These are phyloP conservation scores for Chaunax sp. DNA, from an alignment of 2,797 vertebrate species.

Conservation along the genomic window DNA sequence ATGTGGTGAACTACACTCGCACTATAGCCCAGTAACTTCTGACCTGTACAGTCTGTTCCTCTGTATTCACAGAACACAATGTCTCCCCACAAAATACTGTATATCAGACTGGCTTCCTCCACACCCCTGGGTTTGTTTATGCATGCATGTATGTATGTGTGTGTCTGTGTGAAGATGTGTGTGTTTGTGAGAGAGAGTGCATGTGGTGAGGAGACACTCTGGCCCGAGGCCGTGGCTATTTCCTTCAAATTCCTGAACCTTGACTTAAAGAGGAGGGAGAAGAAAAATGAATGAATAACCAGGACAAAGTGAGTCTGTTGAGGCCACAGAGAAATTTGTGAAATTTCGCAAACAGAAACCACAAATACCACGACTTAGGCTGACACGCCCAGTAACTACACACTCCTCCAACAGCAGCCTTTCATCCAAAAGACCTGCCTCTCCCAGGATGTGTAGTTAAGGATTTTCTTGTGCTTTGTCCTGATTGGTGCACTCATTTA, in stretches of 20 bases:
- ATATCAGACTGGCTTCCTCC: constrained; percentile 60
- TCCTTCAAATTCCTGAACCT: constrained; percentile 76
- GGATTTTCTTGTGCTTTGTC: neutral
- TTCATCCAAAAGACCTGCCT: neutral
- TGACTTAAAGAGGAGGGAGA: constrained; percentile 45
- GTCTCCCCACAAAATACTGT: constrained; percentile 15
- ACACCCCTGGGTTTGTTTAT: constrained; percentile 63
- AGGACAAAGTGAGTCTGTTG: constrained; percentile 12
- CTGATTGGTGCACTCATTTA: neutral
- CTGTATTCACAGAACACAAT: constrained; percentile 19
- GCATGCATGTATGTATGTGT: constrained; percentile 21
- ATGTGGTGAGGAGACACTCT: constrained; percentile 53
- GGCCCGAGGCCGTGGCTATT: constrained; percentile 62
- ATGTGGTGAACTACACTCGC: neutral
- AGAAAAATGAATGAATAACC: constrained; percentile 11
- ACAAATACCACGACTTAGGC: constrained; percentile 37
- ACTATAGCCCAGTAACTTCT: no score
- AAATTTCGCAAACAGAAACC: constrained; percentile 40
- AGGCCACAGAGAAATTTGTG: neutral
- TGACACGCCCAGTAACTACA: constrained; percentile 37
- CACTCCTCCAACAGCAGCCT: constrained; percentile 6
- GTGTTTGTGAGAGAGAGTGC: constrained; percentile 16
- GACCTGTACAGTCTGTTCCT: no score
- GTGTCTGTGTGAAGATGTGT: constrained; percentile 12
- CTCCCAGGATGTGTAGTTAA: rapidly evolving